Base-by-base conservation (phyloP, 2,797 vertebrate genomes). In the Varecia variegata region DNA sequence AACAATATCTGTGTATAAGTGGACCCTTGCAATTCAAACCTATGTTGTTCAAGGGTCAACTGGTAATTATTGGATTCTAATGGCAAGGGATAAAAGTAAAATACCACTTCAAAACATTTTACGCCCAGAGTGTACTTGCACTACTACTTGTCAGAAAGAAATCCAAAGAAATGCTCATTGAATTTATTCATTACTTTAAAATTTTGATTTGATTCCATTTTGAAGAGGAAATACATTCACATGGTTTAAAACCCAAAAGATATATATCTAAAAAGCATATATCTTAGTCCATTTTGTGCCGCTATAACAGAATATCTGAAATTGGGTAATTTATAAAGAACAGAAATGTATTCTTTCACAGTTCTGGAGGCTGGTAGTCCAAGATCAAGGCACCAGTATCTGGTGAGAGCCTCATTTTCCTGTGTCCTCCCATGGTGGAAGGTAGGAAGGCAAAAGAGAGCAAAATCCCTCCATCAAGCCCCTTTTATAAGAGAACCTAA, bases 91-190 rank as follows among this genome's bases (percentile, higher is more conserved):
- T 65, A 45, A 70, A 90, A 77, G 65, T 62, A 84, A 96, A 91
- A 50, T 32, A 32, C 3, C 25, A 23, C 50, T 56, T 81, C 65
- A 54, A 88, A 70, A 50, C 35, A 14, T 43, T 62, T 95, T 83
- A 43, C 32, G 81, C 6, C 25, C 52, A 52, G 35, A 7, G 17
- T 82, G 5, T 91, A 40, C 68, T 52, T 27, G 7, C 15, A 56
- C 30, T 92, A 81, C 25, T 92, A 21, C n/a, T 77, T 84, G n/a
- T 71, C 79, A 93, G 54, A 5, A 87, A 70, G 84, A 86, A 92
- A 25, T 50, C 23, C 27, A 7, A 86, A 56, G 87, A 85, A 91
- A 15, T 52, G 17, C 27, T 40, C 11, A 5, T 3, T 58, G 60
- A 77, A 88, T 82, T 58, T 95, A 60, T 45, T 67, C 21, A 52